Percentiles rank a stretch among this genome's conserved stretches.
Conservation (phyloP, 2,797 vertebrate species). For the Helicolenus hilgendorfi region DNA sequence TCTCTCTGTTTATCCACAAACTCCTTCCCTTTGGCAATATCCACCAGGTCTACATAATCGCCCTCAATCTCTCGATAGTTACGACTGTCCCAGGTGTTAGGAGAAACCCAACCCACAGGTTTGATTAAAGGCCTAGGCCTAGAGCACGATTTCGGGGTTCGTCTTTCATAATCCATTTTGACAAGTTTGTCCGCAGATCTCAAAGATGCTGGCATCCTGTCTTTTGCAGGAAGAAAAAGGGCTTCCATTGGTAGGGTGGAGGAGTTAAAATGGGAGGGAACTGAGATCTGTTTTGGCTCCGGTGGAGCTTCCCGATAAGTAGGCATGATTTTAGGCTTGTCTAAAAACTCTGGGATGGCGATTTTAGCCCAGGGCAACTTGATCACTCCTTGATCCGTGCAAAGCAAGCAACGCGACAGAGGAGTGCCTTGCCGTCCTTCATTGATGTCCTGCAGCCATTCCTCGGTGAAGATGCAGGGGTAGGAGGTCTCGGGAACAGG, state of each 20-base stretch:
- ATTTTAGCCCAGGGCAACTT: slow-evolving; percentile 93
- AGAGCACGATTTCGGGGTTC: slow-evolving; percentile 58
- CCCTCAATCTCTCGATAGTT: slow-evolving; percentile 92
- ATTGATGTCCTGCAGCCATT: slow-evolving; percentile 94
- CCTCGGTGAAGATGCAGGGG: slow-evolving; percentile 92
- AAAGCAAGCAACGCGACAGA: slow-evolving; percentile 93
- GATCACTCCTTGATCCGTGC: slow-evolving; percentile 93
- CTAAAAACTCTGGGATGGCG: slow-evolving; percentile 93
- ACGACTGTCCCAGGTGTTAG: slow-evolving; percentile 88
- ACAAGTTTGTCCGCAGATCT: slow-evolving; percentile 85
- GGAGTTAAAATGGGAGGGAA: slow-evolving; percentile 68
- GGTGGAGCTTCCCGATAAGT: slow-evolving; percentile 59
- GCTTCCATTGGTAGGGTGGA: slow-evolving; percentile 84
- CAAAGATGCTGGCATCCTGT: slow-evolving; percentile 83
- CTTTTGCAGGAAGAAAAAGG: slow-evolving; percentile 72
- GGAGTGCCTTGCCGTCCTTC: slow-evolving; percentile 83
- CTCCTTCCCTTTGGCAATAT: slow-evolving; percentile 87
- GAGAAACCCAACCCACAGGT: slow-evolving; percentile 85
- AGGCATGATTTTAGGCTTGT: slow-evolving; percentile 82
- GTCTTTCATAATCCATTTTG: slow-evolving; percentile 88
- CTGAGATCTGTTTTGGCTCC: slow-evolving; percentile 52
- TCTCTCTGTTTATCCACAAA: slow-evolving; percentile 51
- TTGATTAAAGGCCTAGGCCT: slow-evolving; percentile 82
- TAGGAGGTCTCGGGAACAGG: slow-evolving; percentile 91
- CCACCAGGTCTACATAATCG: slow-evolving; percentile 95